phyloP scores from a whole-genome alignment of 2,797 vertebrate genomes.

The Thunnus albacares region DNA sequence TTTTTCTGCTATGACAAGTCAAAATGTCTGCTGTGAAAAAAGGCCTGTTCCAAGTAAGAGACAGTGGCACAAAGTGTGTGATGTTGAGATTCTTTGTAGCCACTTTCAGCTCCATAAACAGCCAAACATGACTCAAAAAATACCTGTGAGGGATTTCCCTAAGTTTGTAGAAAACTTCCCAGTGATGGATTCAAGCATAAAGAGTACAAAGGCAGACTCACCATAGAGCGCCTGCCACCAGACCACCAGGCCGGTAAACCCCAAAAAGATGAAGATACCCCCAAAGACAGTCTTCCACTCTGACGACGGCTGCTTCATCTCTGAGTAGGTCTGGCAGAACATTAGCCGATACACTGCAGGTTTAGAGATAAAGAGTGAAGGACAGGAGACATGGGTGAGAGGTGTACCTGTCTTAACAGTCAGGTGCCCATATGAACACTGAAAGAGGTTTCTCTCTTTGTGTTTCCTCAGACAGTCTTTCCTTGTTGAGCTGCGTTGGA shows the following conservation, averaged over 20 bases:
- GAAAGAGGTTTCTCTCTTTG: no score
- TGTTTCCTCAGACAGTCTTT: no score
- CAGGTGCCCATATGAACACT: no score
- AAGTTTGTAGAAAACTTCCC: no score
- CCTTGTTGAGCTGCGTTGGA: no score
- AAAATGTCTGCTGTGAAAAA: neutral
- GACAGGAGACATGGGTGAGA: neutral
- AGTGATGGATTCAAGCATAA: neutral
- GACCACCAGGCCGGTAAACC: slow-evolving; percentile 89
- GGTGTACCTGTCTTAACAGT: neutral
- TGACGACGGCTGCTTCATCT: slow-evolving; percentile 83
- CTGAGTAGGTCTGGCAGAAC: slow-evolving; percentile 86
- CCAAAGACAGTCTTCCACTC: slow-evolving; percentile 91
- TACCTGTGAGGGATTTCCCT: no score
- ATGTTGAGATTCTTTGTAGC: neutral
- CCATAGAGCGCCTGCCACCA: slow-evolving; percentile 88
- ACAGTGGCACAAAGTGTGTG: neutral
- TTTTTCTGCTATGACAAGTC: neutral
- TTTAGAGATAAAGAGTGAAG: neutral
- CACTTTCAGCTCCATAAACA: no score
- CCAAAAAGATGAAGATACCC: slow-evolving; percentile 85
- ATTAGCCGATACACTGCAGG: slow-evolving; percentile 88
- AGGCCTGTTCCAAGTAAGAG: neutral
- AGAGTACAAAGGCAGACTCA: slow-evolving; percentile 57
- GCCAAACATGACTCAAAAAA: no score